These are phyloP conservation scores for Neodiprion virginianus DNA, from an alignment of 1,140 invertebrate species.

Conservation along the genomic window DNA sequence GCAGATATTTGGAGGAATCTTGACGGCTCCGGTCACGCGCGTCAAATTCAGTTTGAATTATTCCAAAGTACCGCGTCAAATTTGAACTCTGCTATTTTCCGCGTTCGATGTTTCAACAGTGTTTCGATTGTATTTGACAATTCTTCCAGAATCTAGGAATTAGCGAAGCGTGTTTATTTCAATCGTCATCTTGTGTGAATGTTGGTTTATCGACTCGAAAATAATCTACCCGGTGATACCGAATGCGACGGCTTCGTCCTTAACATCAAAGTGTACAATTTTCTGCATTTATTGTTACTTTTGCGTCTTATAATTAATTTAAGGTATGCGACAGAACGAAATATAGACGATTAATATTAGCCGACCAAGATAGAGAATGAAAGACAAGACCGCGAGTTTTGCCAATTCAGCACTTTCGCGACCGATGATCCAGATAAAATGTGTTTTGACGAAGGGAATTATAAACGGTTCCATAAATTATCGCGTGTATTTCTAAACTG, in stretches of 20 bases:
- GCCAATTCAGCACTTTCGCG: neutral
- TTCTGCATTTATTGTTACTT: neutral
- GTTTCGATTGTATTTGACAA: too few species aligned
- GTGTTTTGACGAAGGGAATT: neutral
- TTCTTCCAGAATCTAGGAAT: too few species aligned
- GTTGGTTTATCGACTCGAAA: neutral
- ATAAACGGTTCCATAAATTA: neutral
- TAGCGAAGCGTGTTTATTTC: too few species aligned
- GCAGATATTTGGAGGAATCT: neutral
- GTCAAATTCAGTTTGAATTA: neutral
- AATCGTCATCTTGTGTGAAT: neutral
- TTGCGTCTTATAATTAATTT: neutral
- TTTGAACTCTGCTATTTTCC: neutral
- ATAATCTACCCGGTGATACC: neutral
- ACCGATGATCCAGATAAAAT: neutral
- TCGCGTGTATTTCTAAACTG: neutral
- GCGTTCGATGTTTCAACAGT: too few species aligned
- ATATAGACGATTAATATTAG: neutral
- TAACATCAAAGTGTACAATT: neutral
- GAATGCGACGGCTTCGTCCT: neutral
- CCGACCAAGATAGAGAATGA: neutral
- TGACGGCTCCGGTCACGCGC: neutral
- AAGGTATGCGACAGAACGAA: neutral
- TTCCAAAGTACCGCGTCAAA: neutral
- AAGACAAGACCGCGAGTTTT: neutral